A percentile compares a stretch with the other conserved stretches of the same genome.
These are phyloP conservation scores for Rhinolophus ferrumequinum DNA, from an alignment of 2,113 vertebrate genomes.

Conservation along the genomic window DNA sequence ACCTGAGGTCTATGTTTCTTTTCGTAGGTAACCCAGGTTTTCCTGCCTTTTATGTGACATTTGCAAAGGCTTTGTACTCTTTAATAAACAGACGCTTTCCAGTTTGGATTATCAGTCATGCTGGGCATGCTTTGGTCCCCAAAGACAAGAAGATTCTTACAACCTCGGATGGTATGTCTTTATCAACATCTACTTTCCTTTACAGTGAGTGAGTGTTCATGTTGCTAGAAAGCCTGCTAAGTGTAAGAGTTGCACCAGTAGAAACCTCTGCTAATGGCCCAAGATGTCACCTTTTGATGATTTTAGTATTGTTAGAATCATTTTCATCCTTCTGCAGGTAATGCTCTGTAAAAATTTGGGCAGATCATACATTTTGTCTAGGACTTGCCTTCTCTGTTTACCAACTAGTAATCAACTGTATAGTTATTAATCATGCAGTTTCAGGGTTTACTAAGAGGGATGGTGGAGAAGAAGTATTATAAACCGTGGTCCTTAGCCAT, in stretches of 20 bases:
- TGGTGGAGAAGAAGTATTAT: background rate
- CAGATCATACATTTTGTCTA: background rate
- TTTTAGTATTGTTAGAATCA: background rate
- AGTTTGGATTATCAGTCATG: slow-evolving; percentile 95
- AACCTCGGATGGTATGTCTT: slow-evolving; percentile 59
- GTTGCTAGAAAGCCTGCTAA: background rate
- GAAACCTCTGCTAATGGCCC: background rate
- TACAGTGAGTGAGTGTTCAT: background rate
- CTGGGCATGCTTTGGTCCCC: slow-evolving; percentile 91
- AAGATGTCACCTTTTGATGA: background rate
- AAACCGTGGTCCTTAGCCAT: background rate
- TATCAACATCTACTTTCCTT: slow-evolving; percentile 13
- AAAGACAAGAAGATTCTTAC: slow-evolving; percentile 86
- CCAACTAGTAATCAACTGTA: background rate
- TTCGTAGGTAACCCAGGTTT: slow-evolving; percentile 95
- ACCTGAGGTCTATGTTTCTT: slow-evolving; percentile 66
- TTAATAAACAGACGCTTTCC: slow-evolving; percentile 87
- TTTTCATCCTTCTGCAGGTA: slow-evolving; percentile 22
- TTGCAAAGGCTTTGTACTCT: slow-evolving; percentile 90
- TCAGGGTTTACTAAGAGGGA: background rate
- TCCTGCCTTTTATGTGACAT: slow-evolving; percentile 91
- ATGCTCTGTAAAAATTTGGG: slow-evolving; percentile 25
- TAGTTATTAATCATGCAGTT: background rate
- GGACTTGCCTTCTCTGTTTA: background rate
- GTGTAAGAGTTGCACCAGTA: background rate